Evolutionary conservation across 1,140 invertebrate species (phyloP), one percentile per base, ranked within the genome.

Genomic region (Hypothenemus hampei): DNA sequence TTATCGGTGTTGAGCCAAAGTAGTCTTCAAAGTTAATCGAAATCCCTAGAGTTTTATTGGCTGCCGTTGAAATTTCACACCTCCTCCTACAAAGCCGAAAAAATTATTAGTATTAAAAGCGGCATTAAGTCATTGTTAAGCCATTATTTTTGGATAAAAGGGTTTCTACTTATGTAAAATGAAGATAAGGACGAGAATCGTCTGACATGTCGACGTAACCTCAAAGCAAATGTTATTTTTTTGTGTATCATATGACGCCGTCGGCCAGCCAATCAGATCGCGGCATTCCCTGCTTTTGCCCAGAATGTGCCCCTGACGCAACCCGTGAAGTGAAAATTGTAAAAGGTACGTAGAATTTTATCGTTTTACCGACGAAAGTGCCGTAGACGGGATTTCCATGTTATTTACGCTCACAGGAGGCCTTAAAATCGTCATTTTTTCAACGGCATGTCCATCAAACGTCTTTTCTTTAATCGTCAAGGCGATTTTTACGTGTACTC

Each of bases 261-360:
- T 39, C 44, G 47, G 58, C 47, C 53, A 52, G 62, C 69, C 69
- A 71, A 71, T 71, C 61, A 64, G 51, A 58, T 56, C 19, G 47
- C 58, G 39, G 57, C 44, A 53, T 68, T 67, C 69, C 69, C 61
- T 70, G 68, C 63, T 67, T 61, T 61, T 55, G 56, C 55, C 55
- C 62, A 59, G 58, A 62, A 63, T 63, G 62, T 66, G 67, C 69
- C 69, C 69, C 68, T n/a, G 69, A 65, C 64, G 65, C 63, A 59
- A 61, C 66, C 65, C 63, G 65, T 67, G 62, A 67, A 65, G 67
- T 71, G 69, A 69, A 69, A 67, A 65, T 65, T 65, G 65, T 67
- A 61, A 65, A 67, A 67, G 68, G 69, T 71, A 71, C 63, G 69
- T 71, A 71, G 68, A 71, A 71, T 71, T 71, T 71, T 71, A 71